A percentile compares a stretch with the other conserved stretches of the same genome.
Conservation (phyloP, 1,140 invertebrate species). For the Heliconius hewitsoni region DNA sequence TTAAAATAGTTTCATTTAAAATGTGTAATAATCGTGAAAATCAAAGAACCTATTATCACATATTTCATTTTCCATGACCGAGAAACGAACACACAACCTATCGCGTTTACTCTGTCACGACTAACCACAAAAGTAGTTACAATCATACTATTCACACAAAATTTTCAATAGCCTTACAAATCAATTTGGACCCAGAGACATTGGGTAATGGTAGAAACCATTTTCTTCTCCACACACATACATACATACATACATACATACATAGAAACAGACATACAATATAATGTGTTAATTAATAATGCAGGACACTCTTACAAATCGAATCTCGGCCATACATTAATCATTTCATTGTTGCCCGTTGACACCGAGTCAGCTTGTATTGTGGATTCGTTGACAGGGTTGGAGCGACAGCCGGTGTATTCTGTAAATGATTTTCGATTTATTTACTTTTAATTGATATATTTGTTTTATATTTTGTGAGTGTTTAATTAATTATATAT, state of each 20-base stretch:
- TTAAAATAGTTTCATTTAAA: no score
- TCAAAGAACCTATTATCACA: no score
- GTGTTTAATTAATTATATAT: no score
- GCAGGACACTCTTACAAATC: constrained; percentile 50
- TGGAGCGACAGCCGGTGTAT: constrained; percentile 65
- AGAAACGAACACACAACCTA: no score
- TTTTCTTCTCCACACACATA: not conserved
- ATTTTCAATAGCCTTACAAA: no score
- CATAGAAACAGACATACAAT: not conserved
- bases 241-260: not conserved
- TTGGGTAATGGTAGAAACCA: no score
- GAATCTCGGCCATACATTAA: constrained; percentile 64
- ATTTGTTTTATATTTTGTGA: not conserved
- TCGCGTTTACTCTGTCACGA: no score
- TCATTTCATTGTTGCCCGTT: constrained; percentile 73
- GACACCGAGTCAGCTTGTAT: constrained; percentile 72
- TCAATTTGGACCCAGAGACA: no score
- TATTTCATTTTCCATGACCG: no score
- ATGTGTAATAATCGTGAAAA: no score
- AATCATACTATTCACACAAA: no score
- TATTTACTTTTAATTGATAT: not conserved
- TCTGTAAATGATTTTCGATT: constrained; percentile 37
- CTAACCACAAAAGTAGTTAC: no score
- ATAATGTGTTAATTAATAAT: constrained; percentile 47
- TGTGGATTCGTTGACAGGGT: constrained; percentile 77